Evolutionary conservation across 2,113 vertebrate species (phyloP).

Genomic region (Zapus hudsonius): DNA sequence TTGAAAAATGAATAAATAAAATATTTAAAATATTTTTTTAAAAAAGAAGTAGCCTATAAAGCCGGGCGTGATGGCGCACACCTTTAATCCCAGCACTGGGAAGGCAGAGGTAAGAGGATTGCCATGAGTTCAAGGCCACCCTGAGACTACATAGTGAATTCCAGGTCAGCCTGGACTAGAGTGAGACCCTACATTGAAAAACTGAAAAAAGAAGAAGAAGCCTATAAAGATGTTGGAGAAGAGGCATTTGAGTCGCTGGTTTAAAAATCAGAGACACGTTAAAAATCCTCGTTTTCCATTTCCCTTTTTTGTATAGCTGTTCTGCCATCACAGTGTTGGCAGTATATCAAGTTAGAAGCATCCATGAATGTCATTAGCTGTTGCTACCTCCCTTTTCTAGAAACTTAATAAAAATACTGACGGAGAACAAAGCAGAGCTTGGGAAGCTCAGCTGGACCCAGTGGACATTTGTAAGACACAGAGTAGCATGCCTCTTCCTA

Average conservation of each 20-base stretch:
- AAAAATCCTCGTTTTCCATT: slow-evolving; percentile 27
- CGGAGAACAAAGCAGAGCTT: background rate
- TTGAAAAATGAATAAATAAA: too few relatives aligned
- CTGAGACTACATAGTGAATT: too few relatives aligned
- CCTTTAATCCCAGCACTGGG: too few relatives aligned
- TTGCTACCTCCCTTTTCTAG: slow-evolving; percentile 8
- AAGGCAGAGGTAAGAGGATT: too few relatives aligned
- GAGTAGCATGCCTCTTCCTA: background rate
- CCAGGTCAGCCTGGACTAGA: too few relatives aligned
- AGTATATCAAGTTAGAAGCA: slow-evolving; percentile 33
- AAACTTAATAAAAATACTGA: background rate
- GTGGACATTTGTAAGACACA: background rate
- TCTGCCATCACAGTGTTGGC: background rate
- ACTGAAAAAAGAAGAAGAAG: background rate
- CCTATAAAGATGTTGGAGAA: background rate
- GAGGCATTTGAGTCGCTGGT: slow-evolving; percentile 5
- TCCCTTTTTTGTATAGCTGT: background rate
- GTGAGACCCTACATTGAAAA: too few relatives aligned
- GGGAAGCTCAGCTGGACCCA: background rate
- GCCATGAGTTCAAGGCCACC: too few relatives aligned
- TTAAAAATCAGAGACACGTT: slow-evolving; percentile 34
- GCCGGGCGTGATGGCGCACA: too few relatives aligned
- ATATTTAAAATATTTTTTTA: too few relatives aligned
- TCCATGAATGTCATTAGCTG: slow-evolving; percentile 46
- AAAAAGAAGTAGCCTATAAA: too few relatives aligned